A percentile compares a stretch with the other conserved stretches of the same genome.
Conservation (phyloP, 2,113 vertebrate species). For the Chloroceryle aenea region DNA sequence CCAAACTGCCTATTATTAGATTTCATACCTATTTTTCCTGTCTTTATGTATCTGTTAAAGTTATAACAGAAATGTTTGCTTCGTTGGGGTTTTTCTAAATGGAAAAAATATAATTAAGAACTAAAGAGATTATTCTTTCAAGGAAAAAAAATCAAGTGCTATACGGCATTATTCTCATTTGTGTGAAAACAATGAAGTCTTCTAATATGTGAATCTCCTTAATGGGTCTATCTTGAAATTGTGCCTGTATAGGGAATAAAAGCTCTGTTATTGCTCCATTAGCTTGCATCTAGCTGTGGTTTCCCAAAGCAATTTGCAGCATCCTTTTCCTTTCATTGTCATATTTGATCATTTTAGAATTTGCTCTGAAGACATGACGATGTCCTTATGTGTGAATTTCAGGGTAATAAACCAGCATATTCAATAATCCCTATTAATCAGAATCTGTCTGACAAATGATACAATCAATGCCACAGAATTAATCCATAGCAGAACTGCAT, state of each 20-base stretch:
- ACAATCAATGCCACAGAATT: background rate
- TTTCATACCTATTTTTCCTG: background rate
- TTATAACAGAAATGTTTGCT: background rate
- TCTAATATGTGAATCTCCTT: conserved; percentile 22
- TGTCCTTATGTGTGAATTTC: conserved; percentile 32
- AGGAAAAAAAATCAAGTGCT: background rate
- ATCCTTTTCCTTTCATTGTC: conserved; percentile 47
- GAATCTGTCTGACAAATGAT: conserved; percentile 9
- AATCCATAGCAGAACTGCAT: background rate
- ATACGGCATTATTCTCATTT: background rate
- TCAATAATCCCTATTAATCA: conserved; percentile 15
- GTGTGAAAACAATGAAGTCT: background rate
- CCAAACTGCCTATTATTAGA: background rate
- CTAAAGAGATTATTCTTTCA: conserved; percentile 13
- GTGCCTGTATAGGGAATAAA: background rate
- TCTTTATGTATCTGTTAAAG: background rate
- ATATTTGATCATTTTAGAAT: conserved; percentile 56
- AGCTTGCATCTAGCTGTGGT: conserved; percentile 13
- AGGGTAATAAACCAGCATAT: background rate
- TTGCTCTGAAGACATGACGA: conserved; percentile 4
- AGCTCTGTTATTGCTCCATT: conserved; percentile 21
- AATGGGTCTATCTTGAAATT: background rate
- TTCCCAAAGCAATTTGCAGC: conserved; percentile 20
- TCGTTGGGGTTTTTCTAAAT: background rate
- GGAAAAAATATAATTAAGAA: background rate